These are phyloP conservation scores for Silurus asotus DNA, from an alignment of 2,113 vertebrate genomes.

Conservation along the genomic window DNA sequence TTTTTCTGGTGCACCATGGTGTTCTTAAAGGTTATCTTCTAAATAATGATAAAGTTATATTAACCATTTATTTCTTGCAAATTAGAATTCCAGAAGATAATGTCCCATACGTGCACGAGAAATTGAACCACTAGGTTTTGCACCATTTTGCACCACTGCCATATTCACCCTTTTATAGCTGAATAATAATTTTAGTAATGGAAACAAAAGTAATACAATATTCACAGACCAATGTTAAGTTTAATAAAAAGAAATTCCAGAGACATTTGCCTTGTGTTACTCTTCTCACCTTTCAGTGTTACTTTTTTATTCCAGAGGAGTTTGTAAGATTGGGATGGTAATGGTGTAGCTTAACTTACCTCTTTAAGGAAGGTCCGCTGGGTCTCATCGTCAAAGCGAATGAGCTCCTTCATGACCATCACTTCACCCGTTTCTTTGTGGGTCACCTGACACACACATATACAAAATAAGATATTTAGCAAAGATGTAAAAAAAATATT, in stretches of 20 bases:
- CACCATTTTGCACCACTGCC: background rate
- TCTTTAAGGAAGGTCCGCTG: conserved; percentile 96
- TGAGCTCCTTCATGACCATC: conserved; percentile 99
- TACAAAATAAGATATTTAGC: background rate
- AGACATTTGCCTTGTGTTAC: background rate
- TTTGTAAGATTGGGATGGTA: background rate
- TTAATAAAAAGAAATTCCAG: background rate
- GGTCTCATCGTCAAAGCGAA: conserved; percentile 94
- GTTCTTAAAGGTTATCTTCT: too few relatives aligned
- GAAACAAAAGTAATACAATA: background rate
- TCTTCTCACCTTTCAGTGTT: background rate
- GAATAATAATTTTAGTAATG: background rate
- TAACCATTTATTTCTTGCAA: background rate
- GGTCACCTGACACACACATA: conserved; percentile 77
- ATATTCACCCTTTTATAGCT: background rate
- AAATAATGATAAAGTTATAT: background rate
- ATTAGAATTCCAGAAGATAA: background rate
- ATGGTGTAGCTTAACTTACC: conserved; percentile 63
- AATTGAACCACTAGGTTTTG: background rate
- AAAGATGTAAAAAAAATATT: background rate
- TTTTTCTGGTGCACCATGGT: too few relatives aligned
- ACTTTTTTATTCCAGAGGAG: background rate
- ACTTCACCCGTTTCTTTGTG: conserved; percentile 94
- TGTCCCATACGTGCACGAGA: background rate
- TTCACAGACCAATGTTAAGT: background rate